These are phyloP conservation scores for Neria commutata DNA, from an alignment of 2,888 invertebrate genomes.

Conservation along the genomic window DNA sequence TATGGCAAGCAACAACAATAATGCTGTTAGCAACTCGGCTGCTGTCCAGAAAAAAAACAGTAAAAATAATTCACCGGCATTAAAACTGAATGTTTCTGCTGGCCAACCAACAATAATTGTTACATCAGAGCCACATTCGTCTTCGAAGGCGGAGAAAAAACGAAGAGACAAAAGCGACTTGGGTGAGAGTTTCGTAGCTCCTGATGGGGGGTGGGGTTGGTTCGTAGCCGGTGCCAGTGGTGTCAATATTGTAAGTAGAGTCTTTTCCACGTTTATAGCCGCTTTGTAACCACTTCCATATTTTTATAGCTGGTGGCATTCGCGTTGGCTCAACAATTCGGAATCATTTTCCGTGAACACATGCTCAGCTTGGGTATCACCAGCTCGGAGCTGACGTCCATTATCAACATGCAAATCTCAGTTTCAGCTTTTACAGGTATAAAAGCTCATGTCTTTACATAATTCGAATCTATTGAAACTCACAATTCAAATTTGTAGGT, in stretches of 20 bases:
- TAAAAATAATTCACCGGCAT: slow-evolving; percentile 5
- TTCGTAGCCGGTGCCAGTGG: slow-evolving; percentile 74
- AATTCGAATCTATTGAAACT: background rate
- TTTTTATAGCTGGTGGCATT: slow-evolving; percentile 68
- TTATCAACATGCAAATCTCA: slow-evolving; percentile 75
- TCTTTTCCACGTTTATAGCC: background rate
- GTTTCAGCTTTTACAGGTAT: slow-evolving; percentile 74
- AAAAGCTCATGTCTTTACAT: slow-evolving; percentile 23
- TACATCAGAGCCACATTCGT: no score
- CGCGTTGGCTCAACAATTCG: slow-evolving; percentile 74
- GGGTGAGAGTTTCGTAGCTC: slow-evolving; percentile 69
- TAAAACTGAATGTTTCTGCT: slow-evolving; percentile 30
- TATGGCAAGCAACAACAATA: background rate
- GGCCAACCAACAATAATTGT: no score
- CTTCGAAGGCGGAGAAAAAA: slow-evolving; percentile 45
- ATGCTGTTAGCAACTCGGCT: background rate
- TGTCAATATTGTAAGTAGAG: slow-evolving; percentile 71
- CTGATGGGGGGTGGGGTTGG: slow-evolving; percentile 81
- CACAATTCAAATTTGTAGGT: slow-evolving; percentile 36
- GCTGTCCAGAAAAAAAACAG: background rate
- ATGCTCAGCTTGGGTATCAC: slow-evolving; percentile 68
- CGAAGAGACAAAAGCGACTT: slow-evolving; percentile 59
- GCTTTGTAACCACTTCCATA: background rate
- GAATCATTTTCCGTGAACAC: slow-evolving; percentile 71
- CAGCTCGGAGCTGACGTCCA: slow-evolving; percentile 71